Evolutionary conservation across 2,113 vertebrate species (phyloP), one percentile per base, ranked within the genome.

Genomic region (Hydrolagus affinis): DNA sequence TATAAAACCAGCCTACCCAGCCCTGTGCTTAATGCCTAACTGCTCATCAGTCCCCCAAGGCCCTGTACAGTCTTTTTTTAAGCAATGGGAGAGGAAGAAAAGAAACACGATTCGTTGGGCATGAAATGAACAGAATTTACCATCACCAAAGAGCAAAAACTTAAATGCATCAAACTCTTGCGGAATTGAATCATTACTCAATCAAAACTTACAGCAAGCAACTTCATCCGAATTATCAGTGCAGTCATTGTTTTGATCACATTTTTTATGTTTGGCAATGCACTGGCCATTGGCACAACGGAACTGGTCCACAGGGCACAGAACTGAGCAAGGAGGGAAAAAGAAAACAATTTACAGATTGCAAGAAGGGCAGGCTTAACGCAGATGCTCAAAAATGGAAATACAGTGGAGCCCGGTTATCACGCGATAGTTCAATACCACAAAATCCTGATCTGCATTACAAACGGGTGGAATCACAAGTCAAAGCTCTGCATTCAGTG

Each of bases 251-350:
- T 94, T 96, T 92, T 97, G 95, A 89, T 99, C 98, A 68, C 98
- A 99, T 87, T 97, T 97, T 91, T 97, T 96, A 91, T 96, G 97
- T 85, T 97, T 98, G 1, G 96, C 96, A 8, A 99, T 94, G 90
- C 97, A 99, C 89, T 97, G 96, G 11, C 96, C 96, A 8, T 93
- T 98, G 44, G 94, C 88, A 89, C 98, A 98, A 88, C 93, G 93
- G 90, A 98, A 98, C 90, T 98, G 96, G 85, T 98, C 96, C 0
- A 91, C 89, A 8, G 96, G 93, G 89, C 98, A 99, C 6, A 93
- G 94, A 68, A 93, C 96, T 98, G 90, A 30, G 62, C 68, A 72
- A 14, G 8, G 57, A 68, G 88, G 86, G 86, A 91, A 88, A 85
- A 25, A 69, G 87, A 73, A 86, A 69, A 64, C 44, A 30, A n/a